Evolutionary conservation across 2,797 vertebrate species (phyloP), one percentile per base, ranked within the genome.

Genomic region (Microchirus variegatus): DNA sequence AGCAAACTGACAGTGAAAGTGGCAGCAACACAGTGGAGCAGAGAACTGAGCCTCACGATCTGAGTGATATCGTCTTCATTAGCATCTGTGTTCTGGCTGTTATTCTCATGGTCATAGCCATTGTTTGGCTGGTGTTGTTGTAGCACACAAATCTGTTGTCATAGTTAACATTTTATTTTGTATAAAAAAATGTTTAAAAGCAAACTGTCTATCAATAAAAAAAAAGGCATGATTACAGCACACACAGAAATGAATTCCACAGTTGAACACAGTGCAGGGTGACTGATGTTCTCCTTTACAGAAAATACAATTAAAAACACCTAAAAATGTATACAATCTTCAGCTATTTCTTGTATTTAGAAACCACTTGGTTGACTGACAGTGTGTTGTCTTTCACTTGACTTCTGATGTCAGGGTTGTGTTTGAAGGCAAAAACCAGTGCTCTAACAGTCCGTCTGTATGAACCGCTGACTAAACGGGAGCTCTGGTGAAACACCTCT

Each of bases 61-160:
- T 94, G 74, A 99, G 97, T 0, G 97, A 99, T 65, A 92, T 99
- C 0, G 73, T 99, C 80, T 99, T 99, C 84, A 95, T 99, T 75
- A 96, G 96, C 73, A 96, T 99, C 77, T 99, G 98, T 72, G 95
- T 98, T 78, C 89, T 99, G 78, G 98, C 98, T 0, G 96, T 97
- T 46, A 92, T 98, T 50, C 96, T 99, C 77, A 98, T 99, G 97
- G 78, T 98, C 56, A 95, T 97, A 0, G 97, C 98, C 0, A 95
- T 99, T 16, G 86, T 98, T 59, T 97, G 97, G 85, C 90, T 99
- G 31, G 95, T 98, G 79, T 91, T 99, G 65, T 92, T 99, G 16
- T 99, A 92, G 60, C 37, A 15, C n/a, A n/a, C n/a, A n/a, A n/a
- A n/a, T n/a, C n/a, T 18, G 5, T 14, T 55, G 18, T 77, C 31